Evolutionary conservation across 1,140 invertebrate genomes (phyloP).

Genomic region (Drosophila albomicans): DNA sequence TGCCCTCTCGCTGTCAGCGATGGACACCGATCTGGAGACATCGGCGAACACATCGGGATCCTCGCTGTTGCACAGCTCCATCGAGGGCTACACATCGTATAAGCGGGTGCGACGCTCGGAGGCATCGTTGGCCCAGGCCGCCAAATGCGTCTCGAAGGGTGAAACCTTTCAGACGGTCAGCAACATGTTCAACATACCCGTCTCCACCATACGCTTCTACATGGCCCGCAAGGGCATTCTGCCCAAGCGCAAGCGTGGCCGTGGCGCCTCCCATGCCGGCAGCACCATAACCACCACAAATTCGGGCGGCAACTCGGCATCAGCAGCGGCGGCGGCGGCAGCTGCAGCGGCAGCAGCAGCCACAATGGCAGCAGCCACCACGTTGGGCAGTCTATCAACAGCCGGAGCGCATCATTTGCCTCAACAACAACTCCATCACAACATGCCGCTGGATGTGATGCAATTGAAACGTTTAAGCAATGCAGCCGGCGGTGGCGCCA

Average conservation of each 20-base stretch:
- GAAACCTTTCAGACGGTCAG: conserved; percentile 93
- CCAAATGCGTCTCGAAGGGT: conserved; percentile 91
- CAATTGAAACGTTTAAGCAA: conserved; percentile 55
- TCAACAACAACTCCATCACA: conserved; percentile 26
- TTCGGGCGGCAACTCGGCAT: conserved; percentile 39
- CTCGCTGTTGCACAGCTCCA: conserved; percentile 57
- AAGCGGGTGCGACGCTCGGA: conserved; percentile 88
- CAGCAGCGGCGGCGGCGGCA: conserved; percentile 23
- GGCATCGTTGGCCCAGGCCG: conserved; percentile 90
- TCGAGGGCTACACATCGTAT: conserved; percentile 67
- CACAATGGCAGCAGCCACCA: conserved; percentile 50
- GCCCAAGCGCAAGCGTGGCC: conserved; percentile 90
- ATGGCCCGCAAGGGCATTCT: conserved; percentile 93
- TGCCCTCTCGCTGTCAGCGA: conserved; percentile 45
- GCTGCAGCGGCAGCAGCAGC: conserved; percentile 26
- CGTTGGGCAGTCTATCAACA: conserved; percentile 44
- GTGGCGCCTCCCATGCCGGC: conserved; percentile 84
- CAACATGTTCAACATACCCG: conserved; percentile 93
- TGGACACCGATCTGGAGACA: conserved; percentile 67
- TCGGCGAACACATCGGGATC: conserved; percentile 57
- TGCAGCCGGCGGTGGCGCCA: background rate
- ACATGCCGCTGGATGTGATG: conserved; percentile 50
- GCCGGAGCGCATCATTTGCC: conserved; percentile 46
- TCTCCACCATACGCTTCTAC: conserved; percentile 93
- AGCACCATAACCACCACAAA: conserved; percentile 59